Percentiles rank a stretch among this genome's conserved stretches.
Evolutionary conservation across 1,140 invertebrate genomes (phyloP).

Genomic region (Penaeus chinensis): DNA sequence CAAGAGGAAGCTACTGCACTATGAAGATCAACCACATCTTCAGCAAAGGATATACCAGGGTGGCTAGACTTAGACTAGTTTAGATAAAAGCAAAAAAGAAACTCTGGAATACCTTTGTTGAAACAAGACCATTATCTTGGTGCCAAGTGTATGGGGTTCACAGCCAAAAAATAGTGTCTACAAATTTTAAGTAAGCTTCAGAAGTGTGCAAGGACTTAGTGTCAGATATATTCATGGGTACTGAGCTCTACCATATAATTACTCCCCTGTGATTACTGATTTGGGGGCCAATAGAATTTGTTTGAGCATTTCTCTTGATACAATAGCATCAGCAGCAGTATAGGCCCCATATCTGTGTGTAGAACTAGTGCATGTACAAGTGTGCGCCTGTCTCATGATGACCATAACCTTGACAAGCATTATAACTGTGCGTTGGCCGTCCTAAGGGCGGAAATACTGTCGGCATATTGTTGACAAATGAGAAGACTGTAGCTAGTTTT

Average conservation of each 20-base stretch:
- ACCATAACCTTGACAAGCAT: constrained; percentile 38
- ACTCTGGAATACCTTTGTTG: constrained; percentile 1
- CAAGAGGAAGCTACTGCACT: constrained; percentile 12
- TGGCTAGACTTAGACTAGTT: constrained; percentile 30
- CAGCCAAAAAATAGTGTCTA: constrained; percentile 45
- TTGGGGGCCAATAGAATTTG: constrained; percentile 54
- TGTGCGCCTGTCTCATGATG: constrained; percentile 53
- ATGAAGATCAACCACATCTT: not conserved
- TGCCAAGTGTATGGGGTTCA: constrained; percentile 54
- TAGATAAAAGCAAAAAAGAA: constrained; percentile 7
- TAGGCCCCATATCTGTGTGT: constrained; percentile 56
- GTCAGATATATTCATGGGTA: constrained; percentile 48
- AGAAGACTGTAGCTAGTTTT: constrained; percentile 52
- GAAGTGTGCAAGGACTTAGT: constrained; percentile 9
- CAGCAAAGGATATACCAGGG: constrained; percentile 22
- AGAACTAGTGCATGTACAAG: constrained; percentile 58
- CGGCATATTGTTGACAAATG: constrained; percentile 53
- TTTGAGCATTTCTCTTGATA: constrained; percentile 40
- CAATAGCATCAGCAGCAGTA: constrained; percentile 35
- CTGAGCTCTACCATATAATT: constrained; percentile 36
- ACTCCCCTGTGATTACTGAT: constrained; percentile 54
- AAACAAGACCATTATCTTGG: constrained; percentile 37
- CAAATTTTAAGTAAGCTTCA: constrained; percentile 47
- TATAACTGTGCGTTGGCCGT: constrained; percentile 48
- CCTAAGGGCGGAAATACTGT: constrained; percentile 32